These are phyloP conservation scores for Amaurobius ferox DNA, from an alignment of 2,888 invertebrate species.

Conservation along the genomic window DNA sequence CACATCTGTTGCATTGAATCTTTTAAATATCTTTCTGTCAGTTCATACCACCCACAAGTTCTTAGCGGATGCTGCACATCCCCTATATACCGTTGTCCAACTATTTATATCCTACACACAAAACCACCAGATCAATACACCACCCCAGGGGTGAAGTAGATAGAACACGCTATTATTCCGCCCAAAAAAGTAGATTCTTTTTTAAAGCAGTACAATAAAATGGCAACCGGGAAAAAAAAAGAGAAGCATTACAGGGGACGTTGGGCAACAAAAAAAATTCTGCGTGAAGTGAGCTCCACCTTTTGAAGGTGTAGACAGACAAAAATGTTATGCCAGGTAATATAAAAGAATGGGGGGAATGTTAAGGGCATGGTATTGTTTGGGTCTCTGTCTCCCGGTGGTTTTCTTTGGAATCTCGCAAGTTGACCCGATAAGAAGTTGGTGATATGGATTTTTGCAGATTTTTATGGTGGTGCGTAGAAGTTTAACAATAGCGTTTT, in stretches of 20 bases:
- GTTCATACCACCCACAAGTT: too few species aligned
- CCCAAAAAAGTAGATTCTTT: neutral
- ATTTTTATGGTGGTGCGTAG: too few species aligned
- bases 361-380: neutral
- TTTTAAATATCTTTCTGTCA: too few species aligned
- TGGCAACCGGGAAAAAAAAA: neutral
- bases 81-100: too few species aligned
- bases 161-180: neutral
- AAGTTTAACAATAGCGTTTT: too few species aligned
- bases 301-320: neutral
- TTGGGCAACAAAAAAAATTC: neutral
- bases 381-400: neutral
- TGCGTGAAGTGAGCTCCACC: neutral
- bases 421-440: neutral
- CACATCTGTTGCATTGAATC: too few species aligned
- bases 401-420: neutral
- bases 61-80: too few species aligned
- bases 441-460: neutral
- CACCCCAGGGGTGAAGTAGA: neutral
- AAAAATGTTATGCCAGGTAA: neutral
- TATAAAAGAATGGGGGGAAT: neutral
- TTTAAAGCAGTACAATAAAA: neutral
- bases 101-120: too few species aligned
- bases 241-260: neutral
- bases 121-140: neutral